Evolutionary conservation across 2,113 vertebrate genomes (phyloP).

Genomic region (Lophura nycthemera): DNA sequence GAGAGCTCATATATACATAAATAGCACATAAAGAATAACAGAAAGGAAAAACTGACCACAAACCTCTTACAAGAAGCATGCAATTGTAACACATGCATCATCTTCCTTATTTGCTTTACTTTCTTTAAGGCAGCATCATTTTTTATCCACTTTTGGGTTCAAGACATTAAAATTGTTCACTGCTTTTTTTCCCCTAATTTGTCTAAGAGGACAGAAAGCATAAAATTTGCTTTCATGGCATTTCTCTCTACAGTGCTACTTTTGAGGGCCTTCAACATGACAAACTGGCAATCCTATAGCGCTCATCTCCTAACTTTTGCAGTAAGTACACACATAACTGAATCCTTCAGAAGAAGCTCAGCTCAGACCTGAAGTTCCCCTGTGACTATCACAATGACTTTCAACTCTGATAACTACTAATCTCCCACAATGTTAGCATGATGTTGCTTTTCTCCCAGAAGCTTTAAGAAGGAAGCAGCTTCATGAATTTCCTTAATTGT

Average conservation of each 20-base stretch:
- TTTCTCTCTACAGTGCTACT: neutral
- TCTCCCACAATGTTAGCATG: neutral
- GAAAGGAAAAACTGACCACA: neutral
- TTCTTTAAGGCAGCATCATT: neutral
- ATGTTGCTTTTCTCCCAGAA: neutral
- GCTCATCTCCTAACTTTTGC: neutral
- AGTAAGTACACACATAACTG: neutral
- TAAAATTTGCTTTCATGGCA: neutral
- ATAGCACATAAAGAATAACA: neutral
- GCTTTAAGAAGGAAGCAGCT: neutral
- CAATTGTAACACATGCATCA: rapidly evolving
- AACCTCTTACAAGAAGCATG: neutral
- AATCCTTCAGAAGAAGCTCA: neutral
- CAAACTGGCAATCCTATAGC: neutral
- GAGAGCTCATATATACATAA: too few relatives aligned
- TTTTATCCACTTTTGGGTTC: neutral
- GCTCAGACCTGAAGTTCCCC: neutral
- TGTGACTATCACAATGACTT: rapidly evolving
- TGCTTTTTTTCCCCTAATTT: rapidly evolving
- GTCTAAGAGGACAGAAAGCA: neutral
- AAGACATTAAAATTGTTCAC: neutral
- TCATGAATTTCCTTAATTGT: neutral
- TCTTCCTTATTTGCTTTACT: neutral
- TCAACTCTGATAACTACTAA: neutral
- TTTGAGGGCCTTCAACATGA: neutral